A percentile compares a stretch with the other conserved stretches of the same genome.
phyloP scores from a whole-genome alignment of 2,797 vertebrate genomes.

The Ceryle rudis region DNA sequence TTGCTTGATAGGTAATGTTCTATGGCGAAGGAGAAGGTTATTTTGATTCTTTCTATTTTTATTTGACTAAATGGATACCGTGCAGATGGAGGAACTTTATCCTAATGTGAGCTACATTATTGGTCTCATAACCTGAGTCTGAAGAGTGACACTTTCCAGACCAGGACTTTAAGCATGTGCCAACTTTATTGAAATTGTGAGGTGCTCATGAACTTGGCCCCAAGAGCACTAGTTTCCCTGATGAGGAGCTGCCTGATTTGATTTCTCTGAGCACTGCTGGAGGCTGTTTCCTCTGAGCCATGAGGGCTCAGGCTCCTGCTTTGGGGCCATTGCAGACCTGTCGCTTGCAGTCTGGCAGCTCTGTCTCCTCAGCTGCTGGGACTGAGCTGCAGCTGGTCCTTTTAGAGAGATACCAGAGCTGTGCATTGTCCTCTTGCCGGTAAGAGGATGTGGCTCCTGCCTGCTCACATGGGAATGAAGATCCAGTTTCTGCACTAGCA shows the following conservation, averaged over 20 bases:
- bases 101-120: background rate
- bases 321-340: fast-evolving
- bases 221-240: background rate
- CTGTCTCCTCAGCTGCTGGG: background rate
- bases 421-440: background rate
- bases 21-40: background rate
- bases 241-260: background rate
- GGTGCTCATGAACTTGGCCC: background rate
- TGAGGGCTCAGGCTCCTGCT: fast-evolving
- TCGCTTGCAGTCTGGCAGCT: background rate
- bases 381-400: background rate
- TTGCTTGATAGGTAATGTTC: background rate
- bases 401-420: background rate
- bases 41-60: background rate
- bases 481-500: background rate
- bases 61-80: background rate
- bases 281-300: background rate
- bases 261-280: background rate
- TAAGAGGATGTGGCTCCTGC: background rate
- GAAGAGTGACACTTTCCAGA: background rate
- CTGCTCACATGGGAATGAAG: background rate
- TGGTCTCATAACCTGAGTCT: background rate
- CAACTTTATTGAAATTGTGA: background rate
- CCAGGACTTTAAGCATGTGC: background rate
- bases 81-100: background rate